Evolutionary conservation across 2,113 vertebrate species (phyloP).

Genomic region (Poecilia latipinna): DNA sequence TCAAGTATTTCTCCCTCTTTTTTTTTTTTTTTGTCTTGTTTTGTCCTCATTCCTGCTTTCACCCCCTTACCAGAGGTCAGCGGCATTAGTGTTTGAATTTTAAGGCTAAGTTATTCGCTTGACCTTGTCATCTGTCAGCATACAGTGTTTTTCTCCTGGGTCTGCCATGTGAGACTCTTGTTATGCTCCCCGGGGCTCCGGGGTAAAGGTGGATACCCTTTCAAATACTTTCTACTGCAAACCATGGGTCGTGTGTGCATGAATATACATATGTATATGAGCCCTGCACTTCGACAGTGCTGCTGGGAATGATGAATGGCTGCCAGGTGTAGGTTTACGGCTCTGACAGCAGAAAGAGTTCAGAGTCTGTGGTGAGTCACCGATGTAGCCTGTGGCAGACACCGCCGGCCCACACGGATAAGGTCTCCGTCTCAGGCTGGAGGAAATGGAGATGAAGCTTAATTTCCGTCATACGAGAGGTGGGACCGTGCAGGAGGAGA

Average conservation of each 20-base stretch:
- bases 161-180: slow-evolving; percentile 54
- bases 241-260: slow-evolving; percentile 35
- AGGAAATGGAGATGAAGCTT: slow-evolving; percentile 69
- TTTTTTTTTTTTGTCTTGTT: slow-evolving; percentile 3
- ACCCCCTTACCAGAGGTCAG: slow-evolving; percentile 30
- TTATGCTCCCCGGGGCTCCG: slow-evolving; percentile 56
- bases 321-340: slow-evolving; percentile 62
- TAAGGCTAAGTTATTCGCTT: slow-evolving; percentile 51
- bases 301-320: slow-evolving; percentile 68
- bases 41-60: slow-evolving; percentile 14
- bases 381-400: slow-evolving; percentile 55
- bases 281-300: slow-evolving; percentile 6
- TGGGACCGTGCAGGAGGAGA: slow-evolving; percentile 17
- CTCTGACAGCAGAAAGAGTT: slow-evolving; percentile 52
- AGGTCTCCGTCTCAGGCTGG: slow-evolving; percentile 39
- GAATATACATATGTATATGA: slow-evolving; percentile 35
- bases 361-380: slow-evolving; percentile 48
- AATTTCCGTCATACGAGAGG: slow-evolving; percentile 74
- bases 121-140: slow-evolving; percentile 56
- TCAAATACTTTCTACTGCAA: slow-evolving; percentile 35
- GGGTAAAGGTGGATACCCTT: slow-evolving; percentile 63
- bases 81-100: slow-evolving; percentile 55
- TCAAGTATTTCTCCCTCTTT: slow-evolving; percentile 1
- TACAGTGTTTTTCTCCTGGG: slow-evolving; percentile 49
- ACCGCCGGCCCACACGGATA: slow-evolving; percentile 38